Base-by-base conservation (phyloP, 2,113 vertebrate genomes). In the Zosterops borbonicus region DNA sequence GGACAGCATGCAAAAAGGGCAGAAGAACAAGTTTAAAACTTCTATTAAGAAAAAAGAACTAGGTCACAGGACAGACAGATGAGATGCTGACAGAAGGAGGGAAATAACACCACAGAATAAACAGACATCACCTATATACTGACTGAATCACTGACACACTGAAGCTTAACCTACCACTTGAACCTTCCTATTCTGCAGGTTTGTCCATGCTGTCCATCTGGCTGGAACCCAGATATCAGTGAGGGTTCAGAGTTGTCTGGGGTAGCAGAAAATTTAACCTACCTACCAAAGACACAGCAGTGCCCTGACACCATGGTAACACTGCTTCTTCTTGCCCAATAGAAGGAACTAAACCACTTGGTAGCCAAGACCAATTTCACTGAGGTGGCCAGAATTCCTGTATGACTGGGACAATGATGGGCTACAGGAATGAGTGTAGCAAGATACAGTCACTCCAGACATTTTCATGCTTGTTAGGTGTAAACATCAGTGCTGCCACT, bases 31-130 rank as follows among this genome's bases (percentile, higher is more conserved):
- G 42, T 5, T 8, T 1, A 53, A 47, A 44, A 47, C 44, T 90
- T 92, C 59, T 49, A 28, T 70, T 78, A 44, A 83, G n/a, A 77
- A 75, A 64, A 64, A 35, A 68, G 5, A 76, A 77, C 20, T 52
- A 52, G 44, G n/a, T 53, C 46, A 87, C 9, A 71, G 25, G 55
- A 89, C 78, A 89, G 70, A 59, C 92, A 83, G 50, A 85, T 33
- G 78, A 94, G 46, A 94, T 22, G 44, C 2, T 59, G 56, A 82
- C 49, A 60, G 37, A 29, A 52, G 6, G 49, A 94, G 9, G 64
- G 56, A 92, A 89, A 62, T 35, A 82, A 59, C 29, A 86, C 50
- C 82, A 79, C n/a, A 87, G 42, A 91, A 69, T 53, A 95, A 94
- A 75, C 14, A 58, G 60, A 31, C 29, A 65, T 33, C 14, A 71